Evolutionary conservation across 2,888 invertebrate species (phyloP), one percentile per base, ranked within the genome.

Genomic region (Xestia ashworthii): DNA sequence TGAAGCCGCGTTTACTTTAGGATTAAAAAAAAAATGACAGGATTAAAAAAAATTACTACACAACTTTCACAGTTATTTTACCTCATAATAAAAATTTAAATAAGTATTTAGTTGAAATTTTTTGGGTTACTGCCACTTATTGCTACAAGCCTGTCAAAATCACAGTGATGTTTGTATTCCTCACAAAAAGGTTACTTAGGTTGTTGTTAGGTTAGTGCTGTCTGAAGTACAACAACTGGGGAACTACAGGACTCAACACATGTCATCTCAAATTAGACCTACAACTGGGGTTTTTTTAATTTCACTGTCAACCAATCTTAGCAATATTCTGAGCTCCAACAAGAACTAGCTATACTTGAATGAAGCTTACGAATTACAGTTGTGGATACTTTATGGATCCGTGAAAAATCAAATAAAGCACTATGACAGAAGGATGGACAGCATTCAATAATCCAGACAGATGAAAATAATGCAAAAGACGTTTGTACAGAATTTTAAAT

Each of bases 1-100:
- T 0, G 67, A n/a, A 11, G 67, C 58, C 0, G 78, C 87, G 48
- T 88, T 87, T 8, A 87, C 90, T 74, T 25, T 12, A 70, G 8
- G 11, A 41, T 14, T 11, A 0, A 65, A 65, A 73, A 25, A 14
- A 65, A n/a, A 19, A 38, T 32, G 32, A 32, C 32, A 32, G 32
- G 1, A 32, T 32, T 32, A 5, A 65, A 62, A 62, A 62, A 19
- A 19, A 60, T 60, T 19, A 38, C 19, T 38, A 38, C 38, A 38
- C 9, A n/a, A 14, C n/a, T n/a, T 25, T 16, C 14, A 65, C 65
- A n/a, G 6, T 65, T n/a, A n/a, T n/a, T 44, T 8, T 6, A 25
- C 4, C n/a, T 44, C 65, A 44, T 44, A 41, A 5, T n/a, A 5
- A 41, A 41, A 65, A n/a, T 44, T 0, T 4, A 65, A 44, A 32